Base-by-base conservation (phyloP, 1,140 invertebrate species). In the Lepidostoma basale region DNA sequence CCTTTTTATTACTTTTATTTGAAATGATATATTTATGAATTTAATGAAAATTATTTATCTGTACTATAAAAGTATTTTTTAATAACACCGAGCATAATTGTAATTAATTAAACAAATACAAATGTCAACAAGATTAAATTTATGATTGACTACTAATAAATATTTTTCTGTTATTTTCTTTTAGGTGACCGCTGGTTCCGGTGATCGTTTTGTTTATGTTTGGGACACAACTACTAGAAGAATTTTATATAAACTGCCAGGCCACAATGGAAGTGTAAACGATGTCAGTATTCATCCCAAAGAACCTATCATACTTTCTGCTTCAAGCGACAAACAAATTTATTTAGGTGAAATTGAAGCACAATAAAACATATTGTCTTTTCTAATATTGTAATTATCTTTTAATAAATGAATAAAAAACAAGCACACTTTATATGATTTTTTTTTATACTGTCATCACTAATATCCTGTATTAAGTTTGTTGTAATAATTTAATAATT, bases 211-310 rank as follows among this genome's bases (percentile, higher is more conserved):
- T 83, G 92, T 98, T 6, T 98, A 99, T 78, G 86, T 99, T 45
- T 99, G 97, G 97, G 96, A 99, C 80, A 96, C 95, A 2, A 95
- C 92, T 2, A 90, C 90, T 3, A 82, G 96, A 42, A 86, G 93
- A 58, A 94, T 99, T 74, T 79, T 98, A 2, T 99, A 99, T 80
- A 98, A 98, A 83, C 84, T 99, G 58, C 98, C 98, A 0, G 98
- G 98, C 0, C 98, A 99, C 79, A 94, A 95, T 79, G 98, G 98
- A 18, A 94, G 95, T 70, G 95, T 99, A 2, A 99, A 98, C 78
- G 96, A 96, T 77, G 89, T 97, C 0, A 92, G 96, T 79, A 98
- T 99, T 76, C 98, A 99, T 85, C 94, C 94, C 0, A 89, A 88
- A 45, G 97, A 99, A 81, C 94, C 97, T 5, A 93, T 99, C 60